A percentile compares a stretch with the other conserved stretches of the same genome.
Conservation (phyloP, 2,797 vertebrate genomes). For the Betta splendens region DNA sequence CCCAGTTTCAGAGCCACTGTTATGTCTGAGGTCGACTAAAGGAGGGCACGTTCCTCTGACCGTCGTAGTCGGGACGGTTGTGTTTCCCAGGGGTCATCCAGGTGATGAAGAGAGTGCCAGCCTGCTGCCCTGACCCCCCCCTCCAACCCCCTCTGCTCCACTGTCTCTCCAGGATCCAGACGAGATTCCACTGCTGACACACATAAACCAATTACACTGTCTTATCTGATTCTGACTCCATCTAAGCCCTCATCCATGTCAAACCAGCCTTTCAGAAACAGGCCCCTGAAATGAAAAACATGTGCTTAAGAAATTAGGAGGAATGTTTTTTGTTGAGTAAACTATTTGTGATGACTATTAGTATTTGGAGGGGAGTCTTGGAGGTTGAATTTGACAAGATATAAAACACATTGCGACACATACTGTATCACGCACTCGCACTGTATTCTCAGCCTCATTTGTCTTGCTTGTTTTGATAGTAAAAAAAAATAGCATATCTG, state of each 20-base stretch:
- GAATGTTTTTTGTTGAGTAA: constrained; percentile 67
- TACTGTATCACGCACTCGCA: constrained; percentile 47
- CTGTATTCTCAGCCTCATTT: constrained; percentile 73
- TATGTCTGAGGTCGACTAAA: constrained; percentile 62
- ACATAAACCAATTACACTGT: constrained; percentile 80
- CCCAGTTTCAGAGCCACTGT: constrained; percentile 59
- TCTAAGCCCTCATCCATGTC: constrained; percentile 73
- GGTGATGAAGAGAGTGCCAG: constrained; percentile 75
- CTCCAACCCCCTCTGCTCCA: constrained; percentile 42
- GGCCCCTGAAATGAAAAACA: constrained; percentile 75
- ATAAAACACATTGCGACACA: constrained; percentile 44
- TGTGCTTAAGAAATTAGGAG: constrained; percentile 72
- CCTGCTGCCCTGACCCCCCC: no score
- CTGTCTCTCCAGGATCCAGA: constrained; percentile 68
- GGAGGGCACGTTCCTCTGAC: constrained; percentile 31
- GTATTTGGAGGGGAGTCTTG: constrained; percentile 29
- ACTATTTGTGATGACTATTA: constrained; percentile 66
- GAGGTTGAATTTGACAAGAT: constrained; percentile 34
- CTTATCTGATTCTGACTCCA: constrained; percentile 79
- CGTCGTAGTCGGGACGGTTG: constrained; percentile 8
- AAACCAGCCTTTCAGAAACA: constrained; percentile 72
- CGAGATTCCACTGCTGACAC: constrained; percentile 79
- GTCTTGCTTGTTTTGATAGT: constrained; percentile 74
- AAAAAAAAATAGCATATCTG: constrained; percentile 68
- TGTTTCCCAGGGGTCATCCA: constrained; percentile 57